Evolutionary conservation across 2,888 invertebrate genomes (phyloP).

Genomic region (Auanema freiburgensis): DNA sequence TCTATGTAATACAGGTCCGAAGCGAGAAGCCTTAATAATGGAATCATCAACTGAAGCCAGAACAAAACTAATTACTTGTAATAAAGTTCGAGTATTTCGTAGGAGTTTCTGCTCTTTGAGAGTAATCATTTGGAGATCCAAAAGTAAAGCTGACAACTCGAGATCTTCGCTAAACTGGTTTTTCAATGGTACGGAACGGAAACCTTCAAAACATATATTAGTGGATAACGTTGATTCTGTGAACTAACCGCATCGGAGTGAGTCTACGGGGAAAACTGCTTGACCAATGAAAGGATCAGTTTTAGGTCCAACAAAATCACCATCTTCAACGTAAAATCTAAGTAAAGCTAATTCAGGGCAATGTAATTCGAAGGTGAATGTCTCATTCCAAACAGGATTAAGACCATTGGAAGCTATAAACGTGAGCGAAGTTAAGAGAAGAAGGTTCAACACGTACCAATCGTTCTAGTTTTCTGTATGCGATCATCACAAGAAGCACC

Average conservation of each 20-base stretch:
- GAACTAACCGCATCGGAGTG: slow-evolving; percentile 48
- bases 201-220: slow-evolving; percentile 70
- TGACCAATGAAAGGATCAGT: slow-evolving; percentile 88
- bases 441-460: slow-evolving; percentile 71
- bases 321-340: slow-evolving; percentile 77
- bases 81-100: slow-evolving; percentile 25
- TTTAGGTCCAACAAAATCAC: slow-evolving; percentile 92
- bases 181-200: slow-evolving; percentile 84
- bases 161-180: slow-evolving; percentile 89
- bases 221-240: neutral
- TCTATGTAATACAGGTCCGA: too few relatives aligned
- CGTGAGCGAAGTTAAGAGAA: slow-evolving; percentile 1
- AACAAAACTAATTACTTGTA: slow-evolving; percentile 10
- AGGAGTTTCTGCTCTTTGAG: slow-evolving; percentile 31
- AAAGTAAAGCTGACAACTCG: slow-evolving; percentile 84
- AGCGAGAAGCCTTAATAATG: too few relatives aligned
- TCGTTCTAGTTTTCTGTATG: slow-evolving; percentile 80
- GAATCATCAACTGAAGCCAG: neutral
- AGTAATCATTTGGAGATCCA: slow-evolving; percentile 75
- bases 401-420: slow-evolving; percentile 83
- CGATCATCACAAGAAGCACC: slow-evolving; percentile 67
- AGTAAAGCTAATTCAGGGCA: slow-evolving; percentile 81
- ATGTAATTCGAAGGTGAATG: slow-evolving; percentile 79
- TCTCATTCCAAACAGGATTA: slow-evolving; percentile 88
- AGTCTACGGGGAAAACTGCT: slow-evolving; percentile 81